These are phyloP conservation scores for Vanessa tameamea DNA, from an alignment of 1,140 invertebrate genomes.

Conservation along the genomic window DNA sequence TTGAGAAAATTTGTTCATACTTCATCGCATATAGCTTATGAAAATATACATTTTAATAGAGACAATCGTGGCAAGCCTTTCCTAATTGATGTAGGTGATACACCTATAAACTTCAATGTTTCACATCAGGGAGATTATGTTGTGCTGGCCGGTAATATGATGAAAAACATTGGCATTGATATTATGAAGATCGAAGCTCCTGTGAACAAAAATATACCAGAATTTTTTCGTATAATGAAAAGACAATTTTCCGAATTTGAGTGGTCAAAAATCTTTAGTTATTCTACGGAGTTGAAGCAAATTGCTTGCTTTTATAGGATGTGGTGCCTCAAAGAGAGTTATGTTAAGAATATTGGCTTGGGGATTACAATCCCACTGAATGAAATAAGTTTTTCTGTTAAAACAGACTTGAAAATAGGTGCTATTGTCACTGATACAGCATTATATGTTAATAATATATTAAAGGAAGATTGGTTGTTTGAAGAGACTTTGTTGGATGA, in stretches of 20 bases:
- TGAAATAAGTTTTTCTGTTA: slow-evolving; percentile 88
- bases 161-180: slow-evolving; percentile 85
- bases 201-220: slow-evolving; percentile 83
- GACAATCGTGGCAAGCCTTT: slow-evolving; percentile 85
- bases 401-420: slow-evolving; percentile 76
- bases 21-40: slow-evolving; percentile 83
- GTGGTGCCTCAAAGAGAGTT: slow-evolving; percentile 98
- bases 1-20: slow-evolving; percentile 89
- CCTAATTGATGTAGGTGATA: slow-evolving; percentile 65
- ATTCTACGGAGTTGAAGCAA: slow-evolving; percentile 80
- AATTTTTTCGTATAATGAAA: slow-evolving; percentile 94
- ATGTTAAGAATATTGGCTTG: slow-evolving; percentile 93
- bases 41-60: slow-evolving; percentile 83
- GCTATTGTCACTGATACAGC: slow-evolving; percentile 84
- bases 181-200: slow-evolving; percentile 88
- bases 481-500: slow-evolving; percentile 92
- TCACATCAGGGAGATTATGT: slow-evolving; percentile 95
- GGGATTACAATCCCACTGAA: slow-evolving; percentile 91
- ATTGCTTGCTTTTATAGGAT: slow-evolving; percentile 90
- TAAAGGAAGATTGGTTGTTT: slow-evolving; percentile 88
- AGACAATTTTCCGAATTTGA: slow-evolving; percentile 90
- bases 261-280: slow-evolving; percentile 87
- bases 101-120: slow-evolving; percentile 88
- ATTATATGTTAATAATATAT: slow-evolving; percentile 83
- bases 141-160: slow-evolving; percentile 88